Percentiles rank a stretch among this genome's conserved stretches.
These are phyloP conservation scores for Crotalus horridus DNA, from an alignment of 2,113 vertebrate genomes.

Conservation along the genomic window DNA sequence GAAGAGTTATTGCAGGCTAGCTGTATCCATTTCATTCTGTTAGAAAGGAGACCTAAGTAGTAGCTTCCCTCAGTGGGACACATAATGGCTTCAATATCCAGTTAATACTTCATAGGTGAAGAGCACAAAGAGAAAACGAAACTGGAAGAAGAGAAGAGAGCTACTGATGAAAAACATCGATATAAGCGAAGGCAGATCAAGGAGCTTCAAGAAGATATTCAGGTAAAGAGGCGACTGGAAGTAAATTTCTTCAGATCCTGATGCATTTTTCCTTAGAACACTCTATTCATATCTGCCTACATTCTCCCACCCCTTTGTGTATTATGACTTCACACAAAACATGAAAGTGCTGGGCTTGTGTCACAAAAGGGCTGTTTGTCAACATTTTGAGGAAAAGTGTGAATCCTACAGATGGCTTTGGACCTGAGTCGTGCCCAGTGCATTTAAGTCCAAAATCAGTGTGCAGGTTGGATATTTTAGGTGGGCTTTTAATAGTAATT, in stretches of 20 bases:
- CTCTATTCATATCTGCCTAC: neutral
- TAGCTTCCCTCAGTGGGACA: neutral
- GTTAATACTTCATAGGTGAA: slow-evolving; percentile 66
- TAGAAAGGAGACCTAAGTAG: neutral
- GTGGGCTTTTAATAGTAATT: neutral
- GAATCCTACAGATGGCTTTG: neutral
- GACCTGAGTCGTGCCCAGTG: neutral
- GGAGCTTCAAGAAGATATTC: slow-evolving; percentile 80
- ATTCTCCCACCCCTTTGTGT: neutral
- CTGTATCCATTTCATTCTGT: neutral
- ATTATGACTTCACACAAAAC: neutral
- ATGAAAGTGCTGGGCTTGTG: neutral
- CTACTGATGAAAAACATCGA: slow-evolving; percentile 73
- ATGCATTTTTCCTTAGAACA: neutral
- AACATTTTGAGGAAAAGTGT: neutral
- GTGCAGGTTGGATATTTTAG: neutral
- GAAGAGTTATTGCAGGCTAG: neutral
- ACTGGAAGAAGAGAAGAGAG: slow-evolving; percentile 79
- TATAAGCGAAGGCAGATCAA: slow-evolving; percentile 75
- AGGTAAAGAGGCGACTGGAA: slow-evolving; percentile 69
- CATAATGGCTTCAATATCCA: neutral
- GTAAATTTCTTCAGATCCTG: neutral
- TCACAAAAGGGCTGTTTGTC: neutral
- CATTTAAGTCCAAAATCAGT: neutral
- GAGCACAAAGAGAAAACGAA: slow-evolving; percentile 77